These are phyloP conservation scores for Eupithecia subumbrata DNA, from an alignment of 2,888 invertebrate species.

Conservation along the genomic window DNA sequence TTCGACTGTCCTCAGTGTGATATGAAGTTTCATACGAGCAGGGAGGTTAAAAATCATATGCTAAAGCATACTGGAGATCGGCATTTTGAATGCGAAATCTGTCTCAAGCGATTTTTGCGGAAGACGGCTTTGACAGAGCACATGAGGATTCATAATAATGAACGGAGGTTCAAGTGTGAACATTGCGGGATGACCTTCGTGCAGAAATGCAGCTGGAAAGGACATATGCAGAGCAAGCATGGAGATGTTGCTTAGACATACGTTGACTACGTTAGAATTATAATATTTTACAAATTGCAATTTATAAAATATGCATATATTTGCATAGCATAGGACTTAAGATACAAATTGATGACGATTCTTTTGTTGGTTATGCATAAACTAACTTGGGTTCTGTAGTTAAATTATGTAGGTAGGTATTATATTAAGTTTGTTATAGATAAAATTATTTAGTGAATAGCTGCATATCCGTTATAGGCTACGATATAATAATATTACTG, in stretches of 20 bases:
- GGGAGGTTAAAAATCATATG: conserved; percentile 80
- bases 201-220: conserved; percentile 72
- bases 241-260: conserved; percentile 5
- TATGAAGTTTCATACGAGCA: conserved; percentile 80
- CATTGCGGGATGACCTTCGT: conserved; percentile 70
- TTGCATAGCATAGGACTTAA: neutral
- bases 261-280: neutral
- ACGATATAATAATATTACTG: neutral
- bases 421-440: neutral
- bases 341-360: neutral
- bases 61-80: conserved; percentile 75
- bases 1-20: conserved; percentile 80
- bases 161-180: conserved; percentile 72
- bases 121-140: conserved; percentile 71
- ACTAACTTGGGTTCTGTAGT: neutral
- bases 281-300: neutral
- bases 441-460: neutral
- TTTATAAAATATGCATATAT: neutral
- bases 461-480: neutral
- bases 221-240: conserved; percentile 31
- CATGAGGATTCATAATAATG: conserved; percentile 76
- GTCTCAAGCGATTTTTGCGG: conserved; percentile 72
- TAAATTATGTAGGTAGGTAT: neutral
- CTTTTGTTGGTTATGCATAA: neutral
- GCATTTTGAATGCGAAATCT: conserved; percentile 66